These are phyloP conservation scores for Tenrec ecaudatus DNA, from an alignment of 2,113 vertebrate species.

Conservation along the genomic window DNA sequence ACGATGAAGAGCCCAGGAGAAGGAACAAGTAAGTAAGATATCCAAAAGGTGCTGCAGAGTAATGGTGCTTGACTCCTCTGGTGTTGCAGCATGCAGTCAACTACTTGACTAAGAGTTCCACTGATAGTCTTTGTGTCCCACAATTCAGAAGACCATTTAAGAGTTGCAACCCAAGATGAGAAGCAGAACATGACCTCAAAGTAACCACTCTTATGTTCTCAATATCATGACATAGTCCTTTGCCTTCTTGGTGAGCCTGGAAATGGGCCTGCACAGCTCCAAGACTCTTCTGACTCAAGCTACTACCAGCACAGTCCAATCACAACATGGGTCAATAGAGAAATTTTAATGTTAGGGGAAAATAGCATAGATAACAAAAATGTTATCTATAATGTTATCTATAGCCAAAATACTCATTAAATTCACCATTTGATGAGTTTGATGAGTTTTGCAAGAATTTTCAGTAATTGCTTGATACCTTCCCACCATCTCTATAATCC, in stretches of 20 bases:
- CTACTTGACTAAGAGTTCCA: not conserved
- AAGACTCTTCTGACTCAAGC: not conserved
- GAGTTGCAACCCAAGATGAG: not conserved
- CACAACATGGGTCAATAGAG: not conserved
- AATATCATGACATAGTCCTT: accelerated
- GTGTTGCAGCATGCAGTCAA: accelerated
- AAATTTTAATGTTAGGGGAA: not conserved
- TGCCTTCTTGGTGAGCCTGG: not conserved
- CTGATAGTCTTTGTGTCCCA: not conserved
- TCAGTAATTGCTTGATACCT: not conserved
- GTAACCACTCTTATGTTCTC: too few species aligned
- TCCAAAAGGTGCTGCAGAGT: not conserved
- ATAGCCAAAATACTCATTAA: not conserved
- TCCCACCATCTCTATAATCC: not conserved
- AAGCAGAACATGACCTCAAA: not conserved
- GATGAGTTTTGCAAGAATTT: slow-evolving; percentile 17
- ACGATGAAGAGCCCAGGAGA: not conserved
- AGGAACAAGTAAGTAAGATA: not conserved
- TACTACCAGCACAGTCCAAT: not conserved
- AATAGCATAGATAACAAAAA: not conserved
- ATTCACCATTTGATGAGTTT: not conserved
- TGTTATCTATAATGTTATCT: not conserved
- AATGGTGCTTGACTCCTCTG: too few species aligned
- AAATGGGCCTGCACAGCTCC: not conserved
- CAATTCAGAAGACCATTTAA: not conserved